A percentile compares a stretch with the other conserved stretches of the same genome.
Evolutionary conservation across 2,888 invertebrate species (phyloP).

Genomic region (Ectemnius cavifrons): DNA sequence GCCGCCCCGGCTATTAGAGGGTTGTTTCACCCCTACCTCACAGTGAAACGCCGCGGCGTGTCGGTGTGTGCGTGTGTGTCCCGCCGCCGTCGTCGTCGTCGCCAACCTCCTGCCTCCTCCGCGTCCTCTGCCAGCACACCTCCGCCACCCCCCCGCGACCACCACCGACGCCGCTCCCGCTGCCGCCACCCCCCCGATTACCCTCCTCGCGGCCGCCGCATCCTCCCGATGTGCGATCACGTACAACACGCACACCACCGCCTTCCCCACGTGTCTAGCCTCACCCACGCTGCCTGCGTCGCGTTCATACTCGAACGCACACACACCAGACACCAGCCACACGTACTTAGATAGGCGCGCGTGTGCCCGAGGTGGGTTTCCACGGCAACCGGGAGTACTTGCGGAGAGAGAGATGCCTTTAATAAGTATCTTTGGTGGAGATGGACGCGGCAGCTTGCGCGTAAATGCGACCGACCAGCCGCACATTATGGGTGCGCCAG

Average conservation of each 20-base stretch:
- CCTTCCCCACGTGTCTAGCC: slow-evolving; percentile 29
- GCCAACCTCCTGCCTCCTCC: slow-evolving; percentile 13
- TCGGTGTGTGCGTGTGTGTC: slow-evolving; percentile 36
- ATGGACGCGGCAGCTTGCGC: slow-evolving; percentile 54
- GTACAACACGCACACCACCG: slow-evolving; percentile 24
- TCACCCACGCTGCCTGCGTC: slow-evolving; percentile 34
- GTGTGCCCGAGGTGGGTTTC: slow-evolving; percentile 68
- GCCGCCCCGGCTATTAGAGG: slow-evolving; percentile 78
- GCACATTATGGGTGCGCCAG: too few species aligned
- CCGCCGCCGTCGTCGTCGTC: slow-evolving; percentile 24
- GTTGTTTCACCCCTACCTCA: slow-evolving; percentile 72
- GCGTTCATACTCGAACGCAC: slow-evolving; percentile 34
- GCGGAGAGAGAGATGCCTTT: slow-evolving; percentile 72
- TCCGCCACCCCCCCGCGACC: slow-evolving; percentile 23
- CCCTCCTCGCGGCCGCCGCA: not conserved
- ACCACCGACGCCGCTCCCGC: not conserved
- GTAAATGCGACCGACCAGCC: slow-evolving; percentile 21
- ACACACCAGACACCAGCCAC: slow-evolving; percentile 26
- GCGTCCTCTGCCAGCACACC: slow-evolving; percentile 8
- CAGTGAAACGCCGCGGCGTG: slow-evolving; percentile 55
- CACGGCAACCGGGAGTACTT: slow-evolving; percentile 73
- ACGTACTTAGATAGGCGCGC: slow-evolving; percentile 47
- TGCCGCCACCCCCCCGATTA: slow-evolving; percentile 22
- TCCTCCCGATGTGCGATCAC: slow-evolving; percentile 51
- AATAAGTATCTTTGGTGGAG: slow-evolving; percentile 74